Conservation (phyloP, 2,888 invertebrate species). For the Cephus pulcher region DNA sequence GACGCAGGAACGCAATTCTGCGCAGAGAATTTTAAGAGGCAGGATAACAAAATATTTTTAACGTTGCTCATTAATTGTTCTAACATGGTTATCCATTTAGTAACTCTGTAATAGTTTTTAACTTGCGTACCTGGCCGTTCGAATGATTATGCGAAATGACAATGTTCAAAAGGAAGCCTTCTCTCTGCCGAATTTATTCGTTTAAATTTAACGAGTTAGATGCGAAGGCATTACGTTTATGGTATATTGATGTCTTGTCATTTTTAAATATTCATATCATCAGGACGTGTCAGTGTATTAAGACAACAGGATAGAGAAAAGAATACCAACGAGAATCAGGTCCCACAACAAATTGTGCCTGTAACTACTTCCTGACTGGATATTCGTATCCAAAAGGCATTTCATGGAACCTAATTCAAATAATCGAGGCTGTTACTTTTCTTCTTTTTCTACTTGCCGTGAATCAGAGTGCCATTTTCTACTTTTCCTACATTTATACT, state of each 20-base stretch:
- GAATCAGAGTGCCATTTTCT: slow-evolving; percentile 61
- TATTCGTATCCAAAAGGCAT: neutral
- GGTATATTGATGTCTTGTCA: neutral
- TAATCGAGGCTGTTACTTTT: slow-evolving; percentile 1
- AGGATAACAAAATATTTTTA: neutral
- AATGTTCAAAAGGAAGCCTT: slow-evolving; percentile 29
- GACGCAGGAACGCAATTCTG: neutral
- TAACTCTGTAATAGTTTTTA: neutral
- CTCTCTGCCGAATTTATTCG: slow-evolving; percentile 60
- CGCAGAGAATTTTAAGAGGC: neutral
- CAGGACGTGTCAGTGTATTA: neutral
- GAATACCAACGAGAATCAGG: neutral
- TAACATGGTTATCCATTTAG: neutral
- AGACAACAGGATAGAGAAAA: neutral
- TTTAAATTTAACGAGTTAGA: slow-evolving; percentile 58
- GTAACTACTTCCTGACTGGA: neutral
- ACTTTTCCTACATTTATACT: slow-evolving; percentile 24
- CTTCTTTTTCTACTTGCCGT: slow-evolving; percentile 46
- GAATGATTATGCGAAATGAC: neutral
- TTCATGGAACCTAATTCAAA: neutral
- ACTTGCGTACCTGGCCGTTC: neutral
- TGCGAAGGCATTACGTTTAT: slow-evolving; percentile 45
- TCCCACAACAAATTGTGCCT: neutral
- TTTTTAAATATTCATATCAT: neutral
- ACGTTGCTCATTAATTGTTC: neutral